These are phyloP conservation scores for Rotaria magnacalcarata DNA, from an alignment of 2,888 invertebrate genomes.

Conservation along the genomic window DNA sequence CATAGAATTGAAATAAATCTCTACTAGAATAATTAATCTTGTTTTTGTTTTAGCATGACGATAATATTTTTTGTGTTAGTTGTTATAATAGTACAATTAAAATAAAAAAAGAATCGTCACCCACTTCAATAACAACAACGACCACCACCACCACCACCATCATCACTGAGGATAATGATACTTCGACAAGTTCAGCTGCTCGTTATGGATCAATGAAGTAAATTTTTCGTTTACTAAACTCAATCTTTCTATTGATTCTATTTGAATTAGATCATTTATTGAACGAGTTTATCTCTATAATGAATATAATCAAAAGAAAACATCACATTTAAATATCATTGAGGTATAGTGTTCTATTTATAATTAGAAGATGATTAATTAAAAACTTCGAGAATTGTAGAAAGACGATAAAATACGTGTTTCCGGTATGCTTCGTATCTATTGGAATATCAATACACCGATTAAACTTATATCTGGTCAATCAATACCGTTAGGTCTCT, in stretches of 20 bases:
- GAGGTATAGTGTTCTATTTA: not conserved
- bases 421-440: not conserved
- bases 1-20: not conserved
- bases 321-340: not conserved
- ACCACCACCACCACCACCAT: not conserved
- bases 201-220: slow-evolving; percentile 29
- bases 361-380: not conserved
- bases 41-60: not conserved
- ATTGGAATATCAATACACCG: slow-evolving; percentile 26
- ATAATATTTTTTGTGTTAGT: not conserved
- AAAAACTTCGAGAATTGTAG: not conserved
- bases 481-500: slow-evolving; percentile 29
- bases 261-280: not conserved
- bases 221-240: not conserved
- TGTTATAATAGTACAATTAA: not conserved
- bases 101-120: not conserved
- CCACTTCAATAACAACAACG: not conserved
- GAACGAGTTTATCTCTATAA: slow-evolving; percentile 15
- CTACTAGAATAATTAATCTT: not conserved
- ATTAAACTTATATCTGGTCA: not conserved
- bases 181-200: not conserved
- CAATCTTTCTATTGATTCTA: not conserved
- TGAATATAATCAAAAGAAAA: not conserved
- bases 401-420: not conserved
- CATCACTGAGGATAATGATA: not conserved